Evolutionary conservation across 1,140 invertebrate species (phyloP).

Genomic region (Harlomillsia oculata): DNA sequence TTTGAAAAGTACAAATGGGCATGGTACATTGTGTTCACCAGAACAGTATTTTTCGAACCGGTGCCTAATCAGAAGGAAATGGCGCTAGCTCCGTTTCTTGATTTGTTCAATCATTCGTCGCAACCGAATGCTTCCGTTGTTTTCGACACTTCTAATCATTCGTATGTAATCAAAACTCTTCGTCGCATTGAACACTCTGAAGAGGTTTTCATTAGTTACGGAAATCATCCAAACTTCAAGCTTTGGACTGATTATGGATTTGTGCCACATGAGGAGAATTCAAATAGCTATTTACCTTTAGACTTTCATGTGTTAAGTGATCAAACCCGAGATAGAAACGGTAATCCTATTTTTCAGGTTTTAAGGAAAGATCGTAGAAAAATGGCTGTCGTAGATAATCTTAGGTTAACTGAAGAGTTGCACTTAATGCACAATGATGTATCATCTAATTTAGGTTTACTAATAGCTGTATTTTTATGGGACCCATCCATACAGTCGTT

Average conservation of each 20-base stretch:
- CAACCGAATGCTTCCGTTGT: slow-evolving; percentile 43
- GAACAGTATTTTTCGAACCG: slow-evolving; percentile 50
- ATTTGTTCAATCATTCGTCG: slow-evolving; percentile 65
- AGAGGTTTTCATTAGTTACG: slow-evolving; percentile 68
- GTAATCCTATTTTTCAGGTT: not conserved
- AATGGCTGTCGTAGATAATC: slow-evolving; percentile 11
- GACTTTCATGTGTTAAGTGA: slow-evolving; percentile 4
- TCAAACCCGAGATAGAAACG: not conserved
- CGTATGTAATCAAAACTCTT: slow-evolving; percentile 49
- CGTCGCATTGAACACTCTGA: slow-evolving; percentile 44
- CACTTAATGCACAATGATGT: slow-evolving; percentile 24
- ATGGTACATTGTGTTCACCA: slow-evolving; percentile 65
- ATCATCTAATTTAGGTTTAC: slow-evolving; percentile 24
- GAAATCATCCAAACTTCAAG: slow-evolving; percentile 55
- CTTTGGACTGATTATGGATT: slow-evolving; percentile 68
- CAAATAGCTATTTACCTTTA: slow-evolving; percentile 15
- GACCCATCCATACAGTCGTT: slow-evolving; percentile 7
- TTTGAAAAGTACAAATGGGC: slow-evolving; percentile 46
- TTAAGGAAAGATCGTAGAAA: slow-evolving; percentile 23
- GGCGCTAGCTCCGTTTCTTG: slow-evolving; percentile 65
- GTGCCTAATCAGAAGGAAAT: slow-evolving; percentile 46
- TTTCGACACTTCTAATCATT: slow-evolving; percentile 43
- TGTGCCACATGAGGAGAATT: slow-evolving; percentile 24
- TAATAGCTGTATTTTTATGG: slow-evolving; percentile 22
- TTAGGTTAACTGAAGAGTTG: slow-evolving; percentile 13